Evolutionary conservation across 2,888 invertebrate genomes (phyloP).

Genomic region (Megaustenia siamemsis): DNA sequence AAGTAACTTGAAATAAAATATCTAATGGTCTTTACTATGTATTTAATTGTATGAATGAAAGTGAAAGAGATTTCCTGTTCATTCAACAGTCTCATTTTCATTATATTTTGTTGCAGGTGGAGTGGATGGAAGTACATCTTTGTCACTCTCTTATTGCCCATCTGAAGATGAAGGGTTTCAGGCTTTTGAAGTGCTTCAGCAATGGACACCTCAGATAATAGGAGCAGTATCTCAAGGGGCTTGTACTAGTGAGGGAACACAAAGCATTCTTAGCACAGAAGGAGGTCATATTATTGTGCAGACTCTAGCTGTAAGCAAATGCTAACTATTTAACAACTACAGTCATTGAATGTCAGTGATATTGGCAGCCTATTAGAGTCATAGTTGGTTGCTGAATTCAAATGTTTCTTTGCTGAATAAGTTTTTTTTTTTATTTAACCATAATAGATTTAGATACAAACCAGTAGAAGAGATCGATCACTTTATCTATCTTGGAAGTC

Average conservation of each 20-base stretch:
- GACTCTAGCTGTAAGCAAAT: constrained; percentile 65
- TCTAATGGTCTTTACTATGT: neutral
- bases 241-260: constrained; percentile 51
- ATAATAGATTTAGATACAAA: too few species aligned
- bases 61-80: neutral
- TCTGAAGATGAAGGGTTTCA: constrained; percentile 63
- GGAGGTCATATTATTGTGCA: constrained; percentile 79
- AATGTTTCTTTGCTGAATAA: too few species aligned
- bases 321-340: too few species aligned
- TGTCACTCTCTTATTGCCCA: constrained; percentile 50
- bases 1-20: too few species aligned
- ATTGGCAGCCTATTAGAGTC: too few species aligned
- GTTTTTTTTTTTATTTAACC: too few species aligned
- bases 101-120: constrained; percentile 33
- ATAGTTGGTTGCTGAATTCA: too few species aligned
- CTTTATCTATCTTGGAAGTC: too few species aligned
- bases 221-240: constrained; percentile 49
- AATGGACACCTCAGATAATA: constrained; percentile 67
- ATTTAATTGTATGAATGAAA: neutral
- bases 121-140: constrained; percentile 44
- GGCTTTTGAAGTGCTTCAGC: constrained; percentile 73
- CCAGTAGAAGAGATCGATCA: too few species aligned
- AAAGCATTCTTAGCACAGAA: constrained; percentile 66
- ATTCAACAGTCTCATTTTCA: neutral
- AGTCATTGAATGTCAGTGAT: too few species aligned